These are phyloP conservation scores for Erpornis zantholeuca DNA, from an alignment of 2,113 vertebrate genomes.

Conservation along the genomic window DNA sequence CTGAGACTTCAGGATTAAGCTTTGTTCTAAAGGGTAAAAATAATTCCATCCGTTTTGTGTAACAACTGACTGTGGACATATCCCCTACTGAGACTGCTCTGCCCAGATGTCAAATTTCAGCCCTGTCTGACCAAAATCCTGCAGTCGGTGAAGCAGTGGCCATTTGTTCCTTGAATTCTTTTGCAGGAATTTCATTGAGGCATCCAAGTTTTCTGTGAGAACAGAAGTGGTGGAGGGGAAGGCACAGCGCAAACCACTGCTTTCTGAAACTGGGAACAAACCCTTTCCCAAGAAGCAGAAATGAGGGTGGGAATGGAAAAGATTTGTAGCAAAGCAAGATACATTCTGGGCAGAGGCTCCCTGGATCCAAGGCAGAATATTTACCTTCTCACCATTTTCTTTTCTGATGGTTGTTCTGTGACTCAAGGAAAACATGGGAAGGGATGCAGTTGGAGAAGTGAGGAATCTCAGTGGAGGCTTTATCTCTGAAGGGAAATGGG, in stretches of 20 bases:
- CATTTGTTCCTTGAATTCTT: background rate
- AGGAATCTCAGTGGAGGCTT: background rate
- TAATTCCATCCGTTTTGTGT: background rate
- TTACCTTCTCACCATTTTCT: background rate
- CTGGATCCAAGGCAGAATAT: background rate
- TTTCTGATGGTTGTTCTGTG: background rate
- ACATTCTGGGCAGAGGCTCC: background rate
- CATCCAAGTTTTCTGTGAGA: background rate
- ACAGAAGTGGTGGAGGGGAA: background rate
- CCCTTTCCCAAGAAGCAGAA: background rate
- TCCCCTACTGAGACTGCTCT: background rate
- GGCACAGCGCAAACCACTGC: background rate
- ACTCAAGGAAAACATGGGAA: background rate
- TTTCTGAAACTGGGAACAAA: background rate
- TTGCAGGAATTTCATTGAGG: background rate
- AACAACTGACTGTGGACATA: background rate
- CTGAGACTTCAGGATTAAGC: background rate
- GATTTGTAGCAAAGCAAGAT: background rate
- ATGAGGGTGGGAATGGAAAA: slow-evolving; percentile 30
- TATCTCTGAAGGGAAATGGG: slow-evolving; percentile 2
- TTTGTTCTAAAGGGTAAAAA: background rate
- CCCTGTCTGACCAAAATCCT: background rate
- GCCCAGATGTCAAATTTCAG: background rate
- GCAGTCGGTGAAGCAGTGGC: background rate
- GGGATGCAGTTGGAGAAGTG: background rate